Evolutionary conservation across 2,113 vertebrate genomes (phyloP).

Genomic region (Gymnocephalus cernua): DNA sequence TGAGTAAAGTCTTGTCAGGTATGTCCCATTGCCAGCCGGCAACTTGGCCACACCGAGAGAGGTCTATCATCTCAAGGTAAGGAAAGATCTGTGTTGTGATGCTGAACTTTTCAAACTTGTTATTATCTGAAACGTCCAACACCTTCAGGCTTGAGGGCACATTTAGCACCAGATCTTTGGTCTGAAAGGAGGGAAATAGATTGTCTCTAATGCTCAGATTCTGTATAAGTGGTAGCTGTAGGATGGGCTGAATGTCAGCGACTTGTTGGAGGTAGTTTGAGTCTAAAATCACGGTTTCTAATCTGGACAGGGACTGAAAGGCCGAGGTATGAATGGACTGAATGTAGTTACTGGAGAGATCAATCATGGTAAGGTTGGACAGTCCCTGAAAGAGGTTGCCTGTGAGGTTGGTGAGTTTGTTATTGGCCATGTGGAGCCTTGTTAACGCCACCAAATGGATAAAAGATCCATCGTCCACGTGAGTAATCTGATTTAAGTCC

Average conservation of each 20-base stretch:
- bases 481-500: accelerated
- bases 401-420: constrained; percentile 33
- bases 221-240: constrained; percentile 17
- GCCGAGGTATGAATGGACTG: not conserved
- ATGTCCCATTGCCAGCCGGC: constrained; percentile 6
- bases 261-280: not conserved
- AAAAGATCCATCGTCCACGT: constrained; percentile 45
- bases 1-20: constrained; percentile 33
- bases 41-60: accelerated
- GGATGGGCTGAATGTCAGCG: not conserved
- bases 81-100: constrained; percentile 48
- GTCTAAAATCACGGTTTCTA: constrained; percentile 3
- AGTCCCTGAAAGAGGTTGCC: constrained; percentile 47
- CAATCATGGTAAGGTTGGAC: constrained; percentile 27
- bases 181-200: constrained; percentile 6
- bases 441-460: constrained; percentile 15
- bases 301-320: constrained; percentile 9
- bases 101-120: constrained; percentile 35
- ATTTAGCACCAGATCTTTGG: constrained; percentile 29
- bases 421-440: accelerated
- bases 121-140: not conserved
- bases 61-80: constrained; percentile 2
- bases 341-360: not conserved
- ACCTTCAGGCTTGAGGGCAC: constrained; percentile 3
- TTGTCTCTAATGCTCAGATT: not conserved